A percentile compares a stretch with the other conserved stretches of the same genome.
These are phyloP conservation scores for Scotopteryx bipunctaria DNA, from an alignment of 2,888 invertebrate species.

Conservation along the genomic window DNA sequence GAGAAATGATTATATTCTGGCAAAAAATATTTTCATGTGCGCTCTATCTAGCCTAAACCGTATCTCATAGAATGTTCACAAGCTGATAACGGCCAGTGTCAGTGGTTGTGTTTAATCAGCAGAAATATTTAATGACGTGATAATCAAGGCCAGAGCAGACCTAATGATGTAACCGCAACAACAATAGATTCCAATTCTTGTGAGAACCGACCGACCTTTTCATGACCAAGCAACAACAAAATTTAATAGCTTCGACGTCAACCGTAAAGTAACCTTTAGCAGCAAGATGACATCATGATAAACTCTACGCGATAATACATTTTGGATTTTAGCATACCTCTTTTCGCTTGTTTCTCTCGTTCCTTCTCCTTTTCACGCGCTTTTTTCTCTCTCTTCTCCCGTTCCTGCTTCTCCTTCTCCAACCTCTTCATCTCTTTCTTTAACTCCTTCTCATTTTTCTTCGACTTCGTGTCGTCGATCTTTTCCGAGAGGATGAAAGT, in stretches of 20 bases:
- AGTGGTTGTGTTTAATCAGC: constrained; percentile 47
- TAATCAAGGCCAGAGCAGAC: constrained; percentile 57
- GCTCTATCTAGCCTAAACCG: constrained; percentile 7
- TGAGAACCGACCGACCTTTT: constrained; percentile 39
- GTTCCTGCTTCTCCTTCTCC: constrained; percentile 77
- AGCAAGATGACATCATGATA: constrained; percentile 63
- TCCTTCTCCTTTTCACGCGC: constrained; percentile 79
- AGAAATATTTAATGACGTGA: constrained; percentile 58
- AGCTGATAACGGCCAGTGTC: constrained; percentile 26
- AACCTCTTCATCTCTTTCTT: constrained; percentile 80
- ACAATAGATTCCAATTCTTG: constrained; percentile 57
- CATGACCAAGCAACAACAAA: constrained; percentile 39
- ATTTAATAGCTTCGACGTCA: constrained; percentile 47
- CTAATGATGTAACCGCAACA: constrained; percentile 66
- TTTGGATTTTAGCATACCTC: constrained; percentile 55
- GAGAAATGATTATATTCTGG: not conserved
- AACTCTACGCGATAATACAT: constrained; percentile 16
- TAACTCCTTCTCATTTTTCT: constrained; percentile 75
- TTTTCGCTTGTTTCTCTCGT: constrained; percentile 71
- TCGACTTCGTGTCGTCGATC: constrained; percentile 77
- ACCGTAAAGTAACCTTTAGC: constrained; percentile 46
- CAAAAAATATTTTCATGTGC: constrained; percentile 2
- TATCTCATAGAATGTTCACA: constrained; percentile 24
- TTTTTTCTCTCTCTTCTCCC: constrained; percentile 79
- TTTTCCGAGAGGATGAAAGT: constrained; percentile 84